Conservation (phyloP, 2,797 vertebrate species). For the Pangasius djambal region DNA sequence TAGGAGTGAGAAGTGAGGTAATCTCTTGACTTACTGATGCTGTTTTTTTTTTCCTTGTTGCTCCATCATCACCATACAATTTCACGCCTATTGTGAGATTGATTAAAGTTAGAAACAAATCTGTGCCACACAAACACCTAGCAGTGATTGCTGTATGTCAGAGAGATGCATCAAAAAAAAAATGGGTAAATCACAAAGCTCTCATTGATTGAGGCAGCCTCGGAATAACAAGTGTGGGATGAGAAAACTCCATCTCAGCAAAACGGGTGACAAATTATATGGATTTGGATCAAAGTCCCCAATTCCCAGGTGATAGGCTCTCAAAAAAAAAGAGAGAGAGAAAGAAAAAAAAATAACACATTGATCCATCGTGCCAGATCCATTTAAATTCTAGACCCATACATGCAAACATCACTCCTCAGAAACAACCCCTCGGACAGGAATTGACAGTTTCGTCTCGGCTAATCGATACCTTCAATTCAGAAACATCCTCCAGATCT, state of each 20-base stretch:
- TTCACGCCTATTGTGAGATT: slow-evolving; percentile 22
- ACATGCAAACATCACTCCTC: slow-evolving; percentile 54
- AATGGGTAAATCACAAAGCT: slow-evolving; percentile 40
- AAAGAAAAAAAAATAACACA: slow-evolving; percentile 44
- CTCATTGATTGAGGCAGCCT: slow-evolving; percentile 43
- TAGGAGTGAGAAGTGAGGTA: background rate
- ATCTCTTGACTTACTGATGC: background rate
- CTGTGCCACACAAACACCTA: slow-evolving; percentile 8
- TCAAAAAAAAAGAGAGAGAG: background rate
- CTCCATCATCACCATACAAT: slow-evolving; percentile 8
- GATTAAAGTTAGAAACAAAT: slow-evolving; percentile 41
- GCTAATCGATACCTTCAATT: slow-evolving; percentile 68
- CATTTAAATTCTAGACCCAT: slow-evolving; percentile 61
- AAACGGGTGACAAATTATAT: slow-evolving; percentile 50
- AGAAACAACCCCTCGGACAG: slow-evolving; percentile 60
- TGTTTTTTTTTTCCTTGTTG: background rate
- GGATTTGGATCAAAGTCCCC: slow-evolving; percentile 52
- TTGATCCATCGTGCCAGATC: slow-evolving; percentile 60
- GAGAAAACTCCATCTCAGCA: slow-evolving; percentile 54
- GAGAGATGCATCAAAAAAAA: background rate
- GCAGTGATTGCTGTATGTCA: slow-evolving; percentile 26
- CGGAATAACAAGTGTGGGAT: slow-evolving; percentile 43
- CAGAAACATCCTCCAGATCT: slow-evolving; percentile 66
- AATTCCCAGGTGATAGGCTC: slow-evolving; percentile 49
- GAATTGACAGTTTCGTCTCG: slow-evolving; percentile 69